phyloP scores from a whole-genome alignment of 2,113 vertebrate species.

The Zosterops japonicus region DNA sequence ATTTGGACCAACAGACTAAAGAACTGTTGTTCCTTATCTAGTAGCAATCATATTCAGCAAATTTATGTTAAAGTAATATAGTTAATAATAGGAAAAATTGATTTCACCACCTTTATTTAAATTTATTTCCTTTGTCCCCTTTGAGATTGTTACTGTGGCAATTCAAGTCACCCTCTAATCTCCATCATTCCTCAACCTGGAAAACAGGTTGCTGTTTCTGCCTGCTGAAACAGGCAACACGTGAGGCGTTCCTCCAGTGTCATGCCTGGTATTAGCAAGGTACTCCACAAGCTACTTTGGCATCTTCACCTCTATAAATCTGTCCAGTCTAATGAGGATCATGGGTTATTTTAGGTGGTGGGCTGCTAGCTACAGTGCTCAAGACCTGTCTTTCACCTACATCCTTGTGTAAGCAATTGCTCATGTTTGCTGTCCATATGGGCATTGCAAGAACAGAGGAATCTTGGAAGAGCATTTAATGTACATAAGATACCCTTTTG shows the following conservation, averaged over 20 bases:
- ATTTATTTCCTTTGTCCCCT: neutral
- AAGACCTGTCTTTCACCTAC: neutral
- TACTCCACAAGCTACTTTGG: constrained; percentile 34
- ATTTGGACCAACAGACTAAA: neutral
- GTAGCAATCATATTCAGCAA: neutral
- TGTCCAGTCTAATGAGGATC: constrained; percentile 15
- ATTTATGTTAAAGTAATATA: neutral
- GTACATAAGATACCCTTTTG: neutral
- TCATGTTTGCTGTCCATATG: neutral
- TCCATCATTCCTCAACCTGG: neutral
- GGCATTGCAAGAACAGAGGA: neutral
- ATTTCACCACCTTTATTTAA: neutral
- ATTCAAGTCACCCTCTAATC: neutral
- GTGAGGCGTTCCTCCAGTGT: constrained; percentile 49
- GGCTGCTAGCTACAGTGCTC: neutral
- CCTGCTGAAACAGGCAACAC: neutral
- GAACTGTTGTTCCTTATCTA: neutral
- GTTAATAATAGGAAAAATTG: neutral
- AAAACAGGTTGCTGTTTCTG: neutral
- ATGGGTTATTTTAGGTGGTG: constrained; percentile 40
- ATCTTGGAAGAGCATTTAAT: neutral
- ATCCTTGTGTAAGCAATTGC: neutral
- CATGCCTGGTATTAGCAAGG: neutral
- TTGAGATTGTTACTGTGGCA: neutral
- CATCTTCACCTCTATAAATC: constrained; percentile 19